These are phyloP conservation scores for Toxonevra muliebris DNA, from an alignment of 2,888 invertebrate species.

Conservation along the genomic window DNA sequence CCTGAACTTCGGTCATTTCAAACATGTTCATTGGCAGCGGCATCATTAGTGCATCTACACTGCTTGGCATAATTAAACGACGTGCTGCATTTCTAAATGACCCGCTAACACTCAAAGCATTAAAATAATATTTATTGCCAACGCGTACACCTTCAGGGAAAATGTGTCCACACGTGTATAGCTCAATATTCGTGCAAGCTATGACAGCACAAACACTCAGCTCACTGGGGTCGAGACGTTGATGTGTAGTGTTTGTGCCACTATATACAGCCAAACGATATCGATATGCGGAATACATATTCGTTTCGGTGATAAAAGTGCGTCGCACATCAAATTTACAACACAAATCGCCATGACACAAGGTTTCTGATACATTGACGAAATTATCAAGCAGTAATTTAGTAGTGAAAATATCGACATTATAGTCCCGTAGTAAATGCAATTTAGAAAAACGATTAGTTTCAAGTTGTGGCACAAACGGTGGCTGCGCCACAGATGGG, in stretches of 20 bases:
- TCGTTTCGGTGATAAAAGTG: too few relatives aligned
- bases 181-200: slow-evolving; percentile 62
- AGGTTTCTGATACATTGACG: slow-evolving; percentile 6
- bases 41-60: slow-evolving; percentile 50
- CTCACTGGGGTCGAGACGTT: slow-evolving; percentile 63
- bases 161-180: slow-evolving; percentile 62
- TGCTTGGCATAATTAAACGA: slow-evolving; percentile 56
- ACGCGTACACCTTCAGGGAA: slow-evolving; percentile 45
- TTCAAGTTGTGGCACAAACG: slow-evolving; percentile 42
- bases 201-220: slow-evolving; percentile 66
- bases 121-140: slow-evolving; percentile 50
- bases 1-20: slow-evolving; percentile 20
- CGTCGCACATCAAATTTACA: slow-evolving; percentile 55
- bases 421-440: slow-evolving; percentile 51
- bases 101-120: slow-evolving; percentile 49
- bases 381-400: slow-evolving; percentile 42
- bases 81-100: slow-evolving; percentile 46
- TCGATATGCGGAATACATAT: too few relatives aligned
- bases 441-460: slow-evolving; percentile 46
- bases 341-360: slow-evolving; percentile 52
- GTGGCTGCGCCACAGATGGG: slow-evolving; percentile 35
- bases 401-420: slow-evolving; percentile 52
- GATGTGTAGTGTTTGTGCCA: slow-evolving; percentile 49
- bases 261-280: slow-evolving; percentile 54
- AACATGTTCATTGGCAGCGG: slow-evolving; percentile 42